Evolutionary conservation across 2,888 invertebrate genomes (phyloP).

Genomic region (Neoaliturus tenellus): DNA sequence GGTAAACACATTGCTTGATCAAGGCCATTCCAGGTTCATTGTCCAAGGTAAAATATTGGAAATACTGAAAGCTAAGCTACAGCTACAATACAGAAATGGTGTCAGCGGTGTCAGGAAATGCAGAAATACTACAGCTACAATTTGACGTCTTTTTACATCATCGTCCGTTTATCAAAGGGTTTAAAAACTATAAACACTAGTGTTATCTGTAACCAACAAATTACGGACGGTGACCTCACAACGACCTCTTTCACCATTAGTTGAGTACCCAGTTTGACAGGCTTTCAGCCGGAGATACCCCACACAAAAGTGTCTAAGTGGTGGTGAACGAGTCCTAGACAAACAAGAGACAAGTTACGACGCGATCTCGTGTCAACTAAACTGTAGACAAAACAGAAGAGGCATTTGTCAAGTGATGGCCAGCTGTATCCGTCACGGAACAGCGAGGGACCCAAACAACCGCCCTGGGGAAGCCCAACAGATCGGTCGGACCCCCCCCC

Average conservation of each 20-base stretch:
- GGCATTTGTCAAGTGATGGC: background rate
- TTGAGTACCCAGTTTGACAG: background rate
- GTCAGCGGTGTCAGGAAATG: too few relatives aligned
- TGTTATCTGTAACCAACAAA: too few relatives aligned
- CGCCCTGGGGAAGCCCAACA: background rate
- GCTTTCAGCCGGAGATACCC: conserved; percentile 3
- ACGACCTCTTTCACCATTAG: background rate
- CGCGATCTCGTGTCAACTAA: background rate
- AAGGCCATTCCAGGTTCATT: too few relatives aligned
- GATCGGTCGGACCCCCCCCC: background rate
- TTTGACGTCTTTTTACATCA: too few relatives aligned
- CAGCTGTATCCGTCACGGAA: background rate
- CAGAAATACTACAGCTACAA: too few relatives aligned
- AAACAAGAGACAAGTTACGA: conserved; percentile 7
- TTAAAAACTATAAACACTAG: too few relatives aligned
- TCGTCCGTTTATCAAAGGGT: too few relatives aligned
- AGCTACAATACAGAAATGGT: too few relatives aligned
- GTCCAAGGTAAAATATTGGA: too few relatives aligned
- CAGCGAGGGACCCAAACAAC: background rate
- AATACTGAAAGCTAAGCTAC: too few relatives aligned
- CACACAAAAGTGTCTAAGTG: background rate
- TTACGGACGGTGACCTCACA: background rate
- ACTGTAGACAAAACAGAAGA: conserved; percentile 17
- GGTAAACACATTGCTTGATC: too few relatives aligned
- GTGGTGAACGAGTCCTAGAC: background rate